Conservation (phyloP, 2,113 vertebrate species). For the Scalopus aquaticus region DNA sequence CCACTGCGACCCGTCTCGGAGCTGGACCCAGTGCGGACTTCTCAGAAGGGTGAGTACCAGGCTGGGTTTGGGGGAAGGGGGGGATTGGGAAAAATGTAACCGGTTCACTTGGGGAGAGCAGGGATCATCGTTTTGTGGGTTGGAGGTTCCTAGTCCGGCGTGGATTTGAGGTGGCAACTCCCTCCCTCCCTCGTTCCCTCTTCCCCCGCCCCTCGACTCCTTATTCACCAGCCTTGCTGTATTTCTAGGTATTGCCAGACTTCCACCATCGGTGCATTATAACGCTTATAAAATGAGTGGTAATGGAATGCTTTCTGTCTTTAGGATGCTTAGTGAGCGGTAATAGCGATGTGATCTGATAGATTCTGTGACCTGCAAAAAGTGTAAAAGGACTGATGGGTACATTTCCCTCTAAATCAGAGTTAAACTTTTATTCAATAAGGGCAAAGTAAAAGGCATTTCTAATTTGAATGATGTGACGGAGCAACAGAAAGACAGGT, state of each 20-base stretch:
- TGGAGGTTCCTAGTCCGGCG: conserved; percentile 60
- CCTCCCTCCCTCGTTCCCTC: not conserved
- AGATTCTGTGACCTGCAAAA: conserved; percentile 31
- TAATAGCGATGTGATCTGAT: conserved; percentile 44
- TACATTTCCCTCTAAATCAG: conserved; percentile 50
- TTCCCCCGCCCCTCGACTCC: conserved; percentile 13
- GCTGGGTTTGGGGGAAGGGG: not conserved
- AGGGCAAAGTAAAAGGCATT: conserved; percentile 57
- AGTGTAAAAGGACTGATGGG: conserved; percentile 51
- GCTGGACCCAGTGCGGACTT: conserved; percentile 74
- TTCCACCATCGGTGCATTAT: conserved; percentile 50
- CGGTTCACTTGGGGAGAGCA: conserved; percentile 41
- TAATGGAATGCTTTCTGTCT: conserved; percentile 57
- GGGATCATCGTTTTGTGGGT: conserved; percentile 41
- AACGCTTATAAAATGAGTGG: conserved; percentile 54
- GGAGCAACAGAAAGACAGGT: conserved; percentile 30
- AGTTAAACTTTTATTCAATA: conserved; percentile 74
- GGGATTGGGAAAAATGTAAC: not conserved
- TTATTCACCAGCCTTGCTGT: conserved; percentile 56
- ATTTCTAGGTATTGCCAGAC: conserved; percentile 74
- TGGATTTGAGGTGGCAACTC: conserved; percentile 62
- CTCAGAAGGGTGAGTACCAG: conserved; percentile 83
- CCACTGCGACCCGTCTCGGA: conserved; percentile 72
- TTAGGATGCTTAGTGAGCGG: conserved; percentile 58
- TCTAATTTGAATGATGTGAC: conserved; percentile 27